These are phyloP conservation scores for Acipenser oxyrinchus DNA, from an alignment of 2,797 vertebrate genomes.

Conservation along the genomic window DNA sequence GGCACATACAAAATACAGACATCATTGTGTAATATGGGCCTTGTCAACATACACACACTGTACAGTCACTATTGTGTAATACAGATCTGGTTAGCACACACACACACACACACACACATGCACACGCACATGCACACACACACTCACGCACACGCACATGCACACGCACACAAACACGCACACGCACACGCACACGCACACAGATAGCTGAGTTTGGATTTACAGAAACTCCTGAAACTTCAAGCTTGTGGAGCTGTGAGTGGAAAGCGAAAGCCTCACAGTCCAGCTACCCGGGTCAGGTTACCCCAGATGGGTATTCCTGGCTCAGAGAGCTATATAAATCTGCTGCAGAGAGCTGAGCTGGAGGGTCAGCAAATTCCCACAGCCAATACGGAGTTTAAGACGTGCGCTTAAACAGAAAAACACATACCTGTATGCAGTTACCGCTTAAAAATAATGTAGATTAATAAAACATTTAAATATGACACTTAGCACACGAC, in stretches of 20 bases:
- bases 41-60: too few species aligned
- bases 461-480: slow-evolving; percentile 8
- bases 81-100: slow-evolving; percentile 7
- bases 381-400: not conserved
- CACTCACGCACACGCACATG: slow-evolving; percentile 14
- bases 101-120: slow-evolving; percentile 28
- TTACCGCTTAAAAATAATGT: slow-evolving; percentile 27
- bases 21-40: too few species aligned
- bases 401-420: slow-evolving; percentile 10
- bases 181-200: not conserved
- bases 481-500: not conserved
- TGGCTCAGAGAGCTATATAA: slow-evolving; percentile 51
- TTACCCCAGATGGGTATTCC: slow-evolving; percentile 34
- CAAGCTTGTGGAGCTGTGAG: not conserved
- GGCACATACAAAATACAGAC: too few species aligned
- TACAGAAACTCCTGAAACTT: slow-evolving; percentile 16
- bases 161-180: slow-evolving; percentile 17
- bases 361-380: slow-evolving; percentile 51
- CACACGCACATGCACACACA: not conserved
- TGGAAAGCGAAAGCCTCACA: slow-evolving; percentile 21
- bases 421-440: slow-evolving; percentile 10
- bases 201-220: slow-evolving; percentile 1
- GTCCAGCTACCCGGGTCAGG: slow-evolving; percentile 29
- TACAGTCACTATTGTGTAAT: too few species aligned
- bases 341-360: slow-evolving; percentile 31